These are phyloP conservation scores for Limnephilus marmoratus DNA, from an alignment of 2,888 invertebrate genomes.

Conservation along the genomic window DNA sequence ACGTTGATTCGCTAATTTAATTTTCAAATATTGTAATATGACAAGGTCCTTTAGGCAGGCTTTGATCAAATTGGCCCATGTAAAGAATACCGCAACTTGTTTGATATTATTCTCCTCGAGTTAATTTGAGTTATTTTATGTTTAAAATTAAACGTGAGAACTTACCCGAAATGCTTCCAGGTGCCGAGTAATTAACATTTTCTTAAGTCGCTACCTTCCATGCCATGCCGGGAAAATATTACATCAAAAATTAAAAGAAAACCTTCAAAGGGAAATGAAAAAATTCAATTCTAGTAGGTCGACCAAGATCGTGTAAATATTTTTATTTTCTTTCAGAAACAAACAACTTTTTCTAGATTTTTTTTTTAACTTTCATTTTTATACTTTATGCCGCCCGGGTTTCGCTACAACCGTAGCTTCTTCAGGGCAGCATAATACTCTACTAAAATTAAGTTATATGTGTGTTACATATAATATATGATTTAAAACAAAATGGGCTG, in stretches of 20 bases:
- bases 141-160: conserved; percentile 2
- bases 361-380: no score
- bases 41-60: background rate
- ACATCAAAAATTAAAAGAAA: background rate
- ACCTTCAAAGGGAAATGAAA: background rate
- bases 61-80: background rate
- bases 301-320: background rate
- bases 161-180: background rate
- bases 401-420: no score
- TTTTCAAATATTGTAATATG: background rate
- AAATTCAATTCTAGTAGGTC: background rate
- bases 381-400: no score
- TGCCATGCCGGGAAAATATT: background rate
- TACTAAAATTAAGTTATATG: no score
- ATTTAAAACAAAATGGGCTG: no score
- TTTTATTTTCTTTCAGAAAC: no score
- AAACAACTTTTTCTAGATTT: no score
- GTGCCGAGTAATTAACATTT: background rate
- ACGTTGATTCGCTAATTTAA: background rate
- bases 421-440: no score
- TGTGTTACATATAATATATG: no score
- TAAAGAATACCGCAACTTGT: conserved; percentile 2
- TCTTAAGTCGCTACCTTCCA: background rate
- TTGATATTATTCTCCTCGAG: background rate
- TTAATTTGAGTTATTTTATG: background rate